Conservation (phyloP, 2,888 invertebrate species). For the Plebejus anna region DNA sequence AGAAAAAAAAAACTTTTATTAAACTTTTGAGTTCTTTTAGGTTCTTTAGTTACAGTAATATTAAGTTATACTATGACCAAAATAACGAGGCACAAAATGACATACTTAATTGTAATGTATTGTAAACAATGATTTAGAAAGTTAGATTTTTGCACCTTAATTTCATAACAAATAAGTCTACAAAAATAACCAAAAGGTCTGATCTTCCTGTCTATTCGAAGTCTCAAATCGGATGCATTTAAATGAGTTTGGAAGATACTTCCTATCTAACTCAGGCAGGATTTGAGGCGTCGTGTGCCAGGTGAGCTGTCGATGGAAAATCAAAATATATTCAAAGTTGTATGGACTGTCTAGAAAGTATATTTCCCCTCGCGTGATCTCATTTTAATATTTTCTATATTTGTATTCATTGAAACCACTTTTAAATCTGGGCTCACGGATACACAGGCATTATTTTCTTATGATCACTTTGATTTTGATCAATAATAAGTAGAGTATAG, state of each 20-base stretch:
- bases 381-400: conserved; percentile 27
- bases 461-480: background rate
- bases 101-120: no score
- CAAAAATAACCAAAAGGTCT: background rate
- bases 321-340: conserved; percentile 27
- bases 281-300: background rate
- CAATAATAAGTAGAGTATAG: background rate
- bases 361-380: background rate
- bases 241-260: conserved; percentile 11
- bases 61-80: no score
- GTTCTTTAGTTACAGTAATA: background rate
- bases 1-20: background rate
- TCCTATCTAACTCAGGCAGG: background rate
- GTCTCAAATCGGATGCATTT: conserved; percentile 7
- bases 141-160: background rate
- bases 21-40: background rate
- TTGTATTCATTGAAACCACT: background rate
- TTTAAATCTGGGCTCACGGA: background rate
- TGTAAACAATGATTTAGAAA: no score
- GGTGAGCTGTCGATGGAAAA: background rate
- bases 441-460: background rate
- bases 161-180: background rate
- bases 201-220: background rate
- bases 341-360: background rate
- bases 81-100: no score